Base-by-base conservation (phyloP, 2,888 invertebrate genomes). In the Macrosiphum euphorbiae region DNA sequence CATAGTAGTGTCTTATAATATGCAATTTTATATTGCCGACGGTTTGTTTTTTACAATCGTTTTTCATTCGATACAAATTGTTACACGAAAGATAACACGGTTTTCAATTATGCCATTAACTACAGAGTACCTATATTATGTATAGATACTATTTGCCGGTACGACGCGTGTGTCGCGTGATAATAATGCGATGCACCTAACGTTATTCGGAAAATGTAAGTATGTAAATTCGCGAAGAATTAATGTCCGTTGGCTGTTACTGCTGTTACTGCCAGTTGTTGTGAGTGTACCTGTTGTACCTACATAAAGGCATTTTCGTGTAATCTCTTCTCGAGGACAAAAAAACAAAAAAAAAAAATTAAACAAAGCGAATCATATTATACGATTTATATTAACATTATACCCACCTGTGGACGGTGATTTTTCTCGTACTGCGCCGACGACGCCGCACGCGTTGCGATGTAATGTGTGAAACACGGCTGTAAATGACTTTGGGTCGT, bases 391-490 rank as follows among this genome's bases (percentile, higher is more conserved):
- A 52, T 52, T 50, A 52, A 16, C 4, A 44, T 11, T 47, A 47
- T 11, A 47, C 47, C 47, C 11, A 55, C 47, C n/a, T 10, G 13
- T 5, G 35, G 90, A 52, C 26, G 8, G 78, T 50, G 26, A 58
- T 86, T 86, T 91, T 84, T 58, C 85, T 91, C 86, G 44, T 28
- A 58, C n/a, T 91, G 26, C 44, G 26, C 44, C 2, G 3, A 26
- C 2, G 3, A 26, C 35, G 5, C 35, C n/a, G 35, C 55, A 35
- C 26, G 85, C 58, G 85, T 91, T n/a, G 55, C 55, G 44, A 58
- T 58, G n/a, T 86, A 58, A 91, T 47, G 91, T 91, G 91, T 86
- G 91, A 91, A 91, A 91, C 91, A 86, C 58, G 91, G 86, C 35
- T 58, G 91, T 91, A 86, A 91, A 91, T 86, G 85, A 91, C 86